These are phyloP conservation scores for Umimayanthus chanpuru DNA, from an alignment of 92 coral and sea anemone genomes.

Conservation along the genomic window DNA sequence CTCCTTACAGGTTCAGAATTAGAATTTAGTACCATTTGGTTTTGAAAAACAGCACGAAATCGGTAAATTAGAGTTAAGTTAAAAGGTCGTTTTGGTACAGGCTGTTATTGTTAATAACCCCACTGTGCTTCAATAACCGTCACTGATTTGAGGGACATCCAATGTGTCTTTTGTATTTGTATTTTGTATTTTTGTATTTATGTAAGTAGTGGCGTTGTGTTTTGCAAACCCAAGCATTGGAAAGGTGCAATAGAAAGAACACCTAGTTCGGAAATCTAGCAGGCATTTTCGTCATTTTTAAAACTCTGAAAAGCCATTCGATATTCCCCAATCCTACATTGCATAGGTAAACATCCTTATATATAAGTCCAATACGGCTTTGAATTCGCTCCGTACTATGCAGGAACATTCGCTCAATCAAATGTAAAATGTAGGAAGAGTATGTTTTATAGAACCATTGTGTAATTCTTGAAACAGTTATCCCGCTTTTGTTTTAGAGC, in stretches of 20 bases:
- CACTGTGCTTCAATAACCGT: background rate
- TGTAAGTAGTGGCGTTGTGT: background rate
- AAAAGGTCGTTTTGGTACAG: background rate
- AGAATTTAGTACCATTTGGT: background rate
- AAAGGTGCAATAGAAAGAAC: background rate
- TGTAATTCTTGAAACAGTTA: background rate
- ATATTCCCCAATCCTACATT: background rate
- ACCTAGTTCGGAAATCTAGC: background rate
- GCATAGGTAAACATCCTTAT: no score
- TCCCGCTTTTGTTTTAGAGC: background rate
- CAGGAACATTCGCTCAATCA: background rate
- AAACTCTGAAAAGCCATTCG: background rate
- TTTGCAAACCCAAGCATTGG: background rate
- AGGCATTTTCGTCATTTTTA: no score
- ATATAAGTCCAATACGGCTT: background rate
- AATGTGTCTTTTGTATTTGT: background rate
- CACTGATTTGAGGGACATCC: background rate
- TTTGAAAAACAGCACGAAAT: background rate
- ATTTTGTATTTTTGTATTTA: background rate
- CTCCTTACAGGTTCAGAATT: no score
- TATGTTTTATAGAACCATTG: background rate
- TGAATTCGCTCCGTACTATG: background rate
- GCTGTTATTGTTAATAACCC: background rate
- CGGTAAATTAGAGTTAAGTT: background rate
- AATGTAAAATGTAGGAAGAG: background rate